Percentiles rank a stretch among this genome's conserved stretches.
Evolutionary conservation across 2,888 invertebrate species (phyloP).

Genomic region (Lomographa bimaculata): DNA sequence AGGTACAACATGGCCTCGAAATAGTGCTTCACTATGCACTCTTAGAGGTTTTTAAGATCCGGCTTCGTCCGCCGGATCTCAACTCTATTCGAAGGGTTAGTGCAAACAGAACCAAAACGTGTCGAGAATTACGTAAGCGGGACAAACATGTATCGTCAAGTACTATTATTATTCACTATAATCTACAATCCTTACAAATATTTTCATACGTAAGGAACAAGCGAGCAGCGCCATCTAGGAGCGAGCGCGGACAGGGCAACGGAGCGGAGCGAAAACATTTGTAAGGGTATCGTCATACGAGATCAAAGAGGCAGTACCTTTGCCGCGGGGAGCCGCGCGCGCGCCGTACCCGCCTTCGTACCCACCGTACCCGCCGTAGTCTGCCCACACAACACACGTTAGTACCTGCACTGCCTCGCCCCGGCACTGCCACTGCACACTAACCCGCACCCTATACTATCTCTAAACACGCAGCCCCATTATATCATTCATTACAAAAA

Average conservation of each 20-base stretch:
- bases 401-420: constrained; percentile 58
- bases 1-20: constrained; percentile 7
- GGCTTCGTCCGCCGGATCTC: not conserved
- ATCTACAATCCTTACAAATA: constrained; percentile 37
- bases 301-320: constrained; percentile 86
- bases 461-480: too few species aligned
- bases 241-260: not conserved
- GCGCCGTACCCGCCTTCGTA: constrained; percentile 95
- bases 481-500: too few species aligned
- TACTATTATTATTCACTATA: constrained; percentile 36
- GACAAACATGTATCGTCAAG: constrained; percentile 38
- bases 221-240: not conserved
- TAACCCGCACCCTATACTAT: too few species aligned
- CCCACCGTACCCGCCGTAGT: constrained; percentile 94
- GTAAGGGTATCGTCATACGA: constrained; percentile 17
- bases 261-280: constrained; percentile 21
- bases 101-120: constrained; percentile 28
- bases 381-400: constrained; percentile 85
- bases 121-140: constrained; percentile 38
- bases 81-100: constrained; percentile 4
- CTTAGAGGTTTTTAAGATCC: not conserved
- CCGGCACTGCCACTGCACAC: not conserved
- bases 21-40: constrained; percentile 2
- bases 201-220: constrained; percentile 23
- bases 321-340: constrained; percentile 93